Evolutionary conservation across 2,888 invertebrate genomes (phyloP).

Genomic region (Microplitis manilae): DNA sequence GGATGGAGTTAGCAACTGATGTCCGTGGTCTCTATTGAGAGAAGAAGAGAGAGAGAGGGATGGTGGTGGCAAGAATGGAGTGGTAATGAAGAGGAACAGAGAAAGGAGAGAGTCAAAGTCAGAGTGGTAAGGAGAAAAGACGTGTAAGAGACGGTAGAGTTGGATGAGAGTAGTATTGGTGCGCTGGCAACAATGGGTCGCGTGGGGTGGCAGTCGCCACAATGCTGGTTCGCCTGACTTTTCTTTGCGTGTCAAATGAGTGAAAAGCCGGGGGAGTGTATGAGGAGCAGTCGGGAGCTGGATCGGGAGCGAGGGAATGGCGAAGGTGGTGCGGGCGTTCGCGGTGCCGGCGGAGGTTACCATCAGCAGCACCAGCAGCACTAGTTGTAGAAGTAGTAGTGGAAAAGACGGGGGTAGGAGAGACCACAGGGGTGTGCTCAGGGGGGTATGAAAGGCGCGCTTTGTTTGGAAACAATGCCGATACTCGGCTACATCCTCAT

Average conservation of each 20-base stretch:
- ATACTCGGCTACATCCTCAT: slow-evolving; percentile 72
- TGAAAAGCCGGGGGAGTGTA: slow-evolving; percentile 65
- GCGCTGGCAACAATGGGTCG: slow-evolving; percentile 65
- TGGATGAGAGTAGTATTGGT: slow-evolving; percentile 60
- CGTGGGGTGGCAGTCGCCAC: slow-evolving; percentile 58
- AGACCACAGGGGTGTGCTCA: slow-evolving; percentile 51
- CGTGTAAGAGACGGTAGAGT: slow-evolving; percentile 38
- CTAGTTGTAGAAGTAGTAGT: slow-evolving; percentile 46
- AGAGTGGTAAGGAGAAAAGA: slow-evolving; percentile 30
- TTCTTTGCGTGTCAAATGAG: slow-evolving; percentile 72
- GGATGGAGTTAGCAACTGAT: slow-evolving; percentile 34
- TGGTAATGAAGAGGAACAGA: neutral
- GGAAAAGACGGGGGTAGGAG: slow-evolving; percentile 44
- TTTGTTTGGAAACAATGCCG: slow-evolving; percentile 73
- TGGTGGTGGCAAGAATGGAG: slow-evolving; percentile 23
- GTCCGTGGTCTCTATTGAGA: slow-evolving; percentile 12
- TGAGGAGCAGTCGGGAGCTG: slow-evolving; percentile 40
- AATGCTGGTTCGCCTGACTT: slow-evolving; percentile 69
- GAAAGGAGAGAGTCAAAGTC: slow-evolving; percentile 32
- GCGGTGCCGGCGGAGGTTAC: slow-evolving; percentile 37
- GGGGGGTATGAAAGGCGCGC: slow-evolving; percentile 70
- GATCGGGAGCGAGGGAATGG: slow-evolving; percentile 20
- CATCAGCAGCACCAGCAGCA: slow-evolving; percentile 40
- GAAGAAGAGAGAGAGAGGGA: slow-evolving; percentile 14
- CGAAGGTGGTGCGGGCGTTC: slow-evolving; percentile 32